Evolutionary conservation across 1,140 invertebrate species (phyloP), one percentile per base, ranked within the genome.

Genomic region (Brachystomella parvula): DNA sequence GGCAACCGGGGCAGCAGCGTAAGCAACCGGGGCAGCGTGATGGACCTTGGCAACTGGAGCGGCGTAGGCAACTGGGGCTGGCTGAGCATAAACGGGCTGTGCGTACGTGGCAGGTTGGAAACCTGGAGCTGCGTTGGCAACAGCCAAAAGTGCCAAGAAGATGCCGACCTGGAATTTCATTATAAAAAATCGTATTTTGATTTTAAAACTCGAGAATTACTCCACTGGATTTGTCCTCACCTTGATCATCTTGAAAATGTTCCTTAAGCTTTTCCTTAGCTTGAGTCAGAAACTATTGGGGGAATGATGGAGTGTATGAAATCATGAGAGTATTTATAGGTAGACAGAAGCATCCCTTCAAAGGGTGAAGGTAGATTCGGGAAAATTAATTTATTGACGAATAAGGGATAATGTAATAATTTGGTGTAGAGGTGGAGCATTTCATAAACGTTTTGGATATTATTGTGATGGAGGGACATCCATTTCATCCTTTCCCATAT

Each of bases 1-100:
- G 49, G 49, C n/a, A n/a, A n/a, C 24, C 24, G 49, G 49, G 24
- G 49, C 49, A 15, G 49, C 49, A 15, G 49, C 49, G 49, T 53
- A 53, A 3, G 49, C 49, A 15, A 24, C 9, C 24, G 49, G 9
- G 6, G 49, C 49, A 53, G 49, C 49, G 24, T 53, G 24, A n/a
- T 12, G 9, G 9, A 12, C n/a, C 9, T 9, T n/a, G 24, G 24
- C 49, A 9, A 19, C 6, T 39, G 6, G 35, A 6, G 35, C 35
- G 19, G 35, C 35, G 24, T 15, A 15, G 24, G 24, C 49, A 26
- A 21, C 24, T 15, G 49, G 49, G 24, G 49, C 49, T 44, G 39
- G n/a, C n/a, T n/a, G 9, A 26, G 15, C 49, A 53, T n/a, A 6
- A 6, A 15, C 9, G 49, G 24, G 6, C 35, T 39, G 6, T 9